Evolutionary conservation across 2,888 invertebrate species (phyloP).

Genomic region (Apamea crenata): DNA sequence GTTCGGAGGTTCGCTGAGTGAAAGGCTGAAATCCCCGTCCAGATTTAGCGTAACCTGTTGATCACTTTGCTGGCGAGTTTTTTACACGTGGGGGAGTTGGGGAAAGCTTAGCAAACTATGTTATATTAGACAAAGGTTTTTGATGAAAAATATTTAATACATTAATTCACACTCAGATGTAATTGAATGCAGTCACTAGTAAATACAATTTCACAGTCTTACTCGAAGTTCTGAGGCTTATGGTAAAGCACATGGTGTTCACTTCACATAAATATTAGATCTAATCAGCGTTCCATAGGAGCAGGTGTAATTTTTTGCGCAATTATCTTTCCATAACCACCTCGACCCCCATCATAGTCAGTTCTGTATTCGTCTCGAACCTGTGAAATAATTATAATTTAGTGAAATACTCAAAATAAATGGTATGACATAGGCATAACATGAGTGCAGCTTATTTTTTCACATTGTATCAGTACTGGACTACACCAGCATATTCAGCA

Average conservation of each 20-base stretch:
- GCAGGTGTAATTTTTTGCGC: conserved; percentile 94
- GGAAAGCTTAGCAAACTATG: background rate
- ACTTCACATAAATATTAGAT: conserved; percentile 61
- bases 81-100: background rate
- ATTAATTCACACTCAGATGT: conserved; percentile 68
- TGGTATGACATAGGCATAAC: background rate
- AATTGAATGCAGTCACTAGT: conserved; percentile 68
- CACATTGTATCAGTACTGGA: background rate
- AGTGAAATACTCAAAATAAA: background rate
- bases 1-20: background rate
- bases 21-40: background rate
- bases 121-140: background rate
- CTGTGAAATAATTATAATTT: conserved; percentile 84
- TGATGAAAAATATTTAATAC: conserved; percentile 60
- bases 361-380: conserved; percentile 99
- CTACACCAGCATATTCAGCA: background rate
- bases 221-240: conserved; percentile 69
- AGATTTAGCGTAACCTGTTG: background rate
- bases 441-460: background rate
- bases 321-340: conserved; percentile 98
- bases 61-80: background rate
- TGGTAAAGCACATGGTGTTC: conserved; percentile 60
- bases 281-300: conserved; percentile 87
- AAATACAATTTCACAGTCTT: conserved; percentile 75
- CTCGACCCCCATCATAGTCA: conserved; percentile 98